Conservation (phyloP, 2,888 invertebrate genomes). For the Strigamia crassipes region DNA sequence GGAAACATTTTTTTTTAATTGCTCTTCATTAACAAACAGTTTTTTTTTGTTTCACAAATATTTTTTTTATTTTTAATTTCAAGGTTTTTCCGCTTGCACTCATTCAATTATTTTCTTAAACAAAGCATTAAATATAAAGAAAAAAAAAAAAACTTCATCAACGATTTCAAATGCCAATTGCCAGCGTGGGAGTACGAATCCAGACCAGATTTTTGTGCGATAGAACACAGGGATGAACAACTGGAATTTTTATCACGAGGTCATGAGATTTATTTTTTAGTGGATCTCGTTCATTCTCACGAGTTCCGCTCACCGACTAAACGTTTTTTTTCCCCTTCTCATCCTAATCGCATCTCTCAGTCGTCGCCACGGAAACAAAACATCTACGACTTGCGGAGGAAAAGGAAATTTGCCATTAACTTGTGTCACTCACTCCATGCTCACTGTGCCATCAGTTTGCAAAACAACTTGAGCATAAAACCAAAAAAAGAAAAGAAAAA, state of each 20-base stretch:
- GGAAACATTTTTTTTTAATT: background rate
- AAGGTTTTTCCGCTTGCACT: conserved; percentile 9
- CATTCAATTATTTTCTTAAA: background rate
- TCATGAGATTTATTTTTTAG: background rate
- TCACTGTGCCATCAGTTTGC: background rate
- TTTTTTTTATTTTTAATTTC: background rate
- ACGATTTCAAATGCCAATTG: background rate
- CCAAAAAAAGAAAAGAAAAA: background rate
- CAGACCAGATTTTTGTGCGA: background rate
- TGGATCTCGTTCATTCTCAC: conserved; percentile 18
- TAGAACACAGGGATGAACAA: conserved; percentile 17
- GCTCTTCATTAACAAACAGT: conserved; percentile 16
- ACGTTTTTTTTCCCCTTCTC: background rate
- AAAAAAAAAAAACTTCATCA: background rate
- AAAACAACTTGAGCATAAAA: background rate
- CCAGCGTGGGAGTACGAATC: background rate
- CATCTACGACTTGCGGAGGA: background rate
- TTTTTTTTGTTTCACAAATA: background rate
- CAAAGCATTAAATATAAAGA: background rate
- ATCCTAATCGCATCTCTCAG: background rate
- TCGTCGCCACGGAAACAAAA: conserved; percentile 16
- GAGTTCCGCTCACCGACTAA: conserved; percentile 5
- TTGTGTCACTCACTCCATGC: background rate
- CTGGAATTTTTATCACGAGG: conserved; percentile 28
- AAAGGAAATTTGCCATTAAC: background rate